Evolutionary conservation across 2,797 vertebrate genomes (phyloP), one percentile per base, ranked within the genome.

Genomic region (Gallinago nigripennis): DNA sequence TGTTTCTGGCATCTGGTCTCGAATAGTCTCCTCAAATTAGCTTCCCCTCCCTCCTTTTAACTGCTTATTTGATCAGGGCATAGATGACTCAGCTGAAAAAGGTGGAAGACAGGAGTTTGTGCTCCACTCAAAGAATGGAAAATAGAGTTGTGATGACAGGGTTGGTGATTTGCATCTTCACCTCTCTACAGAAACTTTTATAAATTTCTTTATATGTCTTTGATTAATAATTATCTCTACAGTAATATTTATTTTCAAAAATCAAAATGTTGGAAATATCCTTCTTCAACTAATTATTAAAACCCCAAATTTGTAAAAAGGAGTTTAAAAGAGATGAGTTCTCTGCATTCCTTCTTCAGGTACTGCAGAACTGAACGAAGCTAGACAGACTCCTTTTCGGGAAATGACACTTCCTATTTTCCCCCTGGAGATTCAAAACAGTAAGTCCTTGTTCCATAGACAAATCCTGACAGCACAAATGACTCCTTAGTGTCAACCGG

Each of bases 401-500:
- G 53, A 95, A 96, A 90, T 41, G 14, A 28, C 51, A 53, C 33
- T 86, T 95, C 70, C 66, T 82, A 50, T 84, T 84, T 84, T 19
- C 39, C 56, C 77, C 66, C 46, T 13, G 15, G 92, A 79, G 86
- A 53, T n/a, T 66, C 28, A 30, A 77, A 93, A 60, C 70, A 79
- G 50, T 45, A 78, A 88, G 80, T 41, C 28, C 54, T 77, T 88
- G 54, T 84, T 95, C 87, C 82, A 60, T 4, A 82, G 86, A 79
- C 77, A 90, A 82, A 84, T 56, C 66, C 81, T 94, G 90, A 84
- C 8, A 65, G 86, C 77, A 63, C 54, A 65, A 92, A 94, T 45
- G 69, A 90, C 70, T 94, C 51, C 63, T 82, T 46, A 58, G 90
- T 93, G 93, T 95, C 83, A 88, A 2, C 73, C 51, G 7, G 93